A percentile compares a stretch with the other conserved stretches of the same genome.
phyloP scores from a whole-genome alignment of 2,113 vertebrate species.

The Odontophorus gujanensis region DNA sequence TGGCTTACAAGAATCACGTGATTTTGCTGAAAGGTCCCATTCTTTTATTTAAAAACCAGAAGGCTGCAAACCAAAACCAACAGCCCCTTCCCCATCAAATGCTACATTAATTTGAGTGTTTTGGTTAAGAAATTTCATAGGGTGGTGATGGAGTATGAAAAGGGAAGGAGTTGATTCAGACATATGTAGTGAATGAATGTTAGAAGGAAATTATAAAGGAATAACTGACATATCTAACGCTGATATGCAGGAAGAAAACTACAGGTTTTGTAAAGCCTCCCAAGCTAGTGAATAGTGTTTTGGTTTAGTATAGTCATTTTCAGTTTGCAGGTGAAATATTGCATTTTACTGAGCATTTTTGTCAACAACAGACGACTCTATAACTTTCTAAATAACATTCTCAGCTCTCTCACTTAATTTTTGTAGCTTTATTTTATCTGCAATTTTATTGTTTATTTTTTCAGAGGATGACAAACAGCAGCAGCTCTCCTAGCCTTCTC shows the following conservation, averaged over 20 bases:
- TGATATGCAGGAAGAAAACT: neutral
- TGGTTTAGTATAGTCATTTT: neutral
- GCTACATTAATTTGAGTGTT: neutral
- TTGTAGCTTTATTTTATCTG: neutral
- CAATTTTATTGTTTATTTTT: constrained; percentile 46
- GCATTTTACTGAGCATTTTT: neutral
- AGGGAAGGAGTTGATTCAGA: constrained; percentile 12
- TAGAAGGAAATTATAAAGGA: neutral
- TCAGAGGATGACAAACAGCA: constrained; percentile 98
- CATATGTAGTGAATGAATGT: neutral
- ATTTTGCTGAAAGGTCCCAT: neutral
- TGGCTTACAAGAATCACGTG: rapidly evolving
- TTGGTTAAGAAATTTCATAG: neutral
- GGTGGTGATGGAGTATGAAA: neutral
- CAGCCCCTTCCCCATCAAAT: neutral
- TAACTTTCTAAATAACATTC: neutral
- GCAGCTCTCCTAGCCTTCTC: constrained; percentile 96
- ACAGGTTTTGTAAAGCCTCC: neutral
- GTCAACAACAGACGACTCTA: neutral
- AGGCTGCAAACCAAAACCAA: neutral
- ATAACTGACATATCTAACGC: neutral
- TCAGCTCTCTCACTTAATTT: neutral
- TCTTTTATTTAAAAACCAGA: neutral
- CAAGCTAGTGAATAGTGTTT: neutral
- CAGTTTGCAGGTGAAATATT: neutral